Conservation (phyloP, 2,888 invertebrate genomes). For the Drosophila kanekoi region DNA sequence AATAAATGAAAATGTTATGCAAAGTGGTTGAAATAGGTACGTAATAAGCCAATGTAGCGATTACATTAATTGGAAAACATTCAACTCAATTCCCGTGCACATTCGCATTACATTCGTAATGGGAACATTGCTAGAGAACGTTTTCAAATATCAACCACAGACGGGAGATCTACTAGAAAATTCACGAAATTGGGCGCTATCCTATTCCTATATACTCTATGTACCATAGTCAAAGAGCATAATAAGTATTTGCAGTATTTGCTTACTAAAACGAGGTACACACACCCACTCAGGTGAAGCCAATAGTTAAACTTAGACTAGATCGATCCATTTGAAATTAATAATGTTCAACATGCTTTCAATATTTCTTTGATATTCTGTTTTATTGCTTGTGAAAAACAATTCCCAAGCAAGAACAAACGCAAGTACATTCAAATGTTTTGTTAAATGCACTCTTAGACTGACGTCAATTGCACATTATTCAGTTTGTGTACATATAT, state of each 20-base stretch:
- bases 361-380: not conserved
- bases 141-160: slow-evolving; percentile 23
- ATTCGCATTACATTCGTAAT: slow-evolving; percentile 20
- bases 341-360: not conserved
- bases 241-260: not conserved
- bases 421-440: slow-evolving; percentile 9
- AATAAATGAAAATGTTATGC: slow-evolving; percentile 55
- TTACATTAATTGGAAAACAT: slow-evolving; percentile 45
- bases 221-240: no score
- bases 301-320: no score
- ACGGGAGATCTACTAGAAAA: not conserved
- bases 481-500: slow-evolving; percentile 10
- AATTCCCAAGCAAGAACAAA: slow-evolving; percentile 11
- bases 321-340: not conserved
- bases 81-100: slow-evolving; percentile 22
- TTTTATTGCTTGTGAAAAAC: not conserved
- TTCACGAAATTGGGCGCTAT: slow-evolving; percentile 11
- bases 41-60: slow-evolving; percentile 33
- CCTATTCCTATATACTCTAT: slow-evolving; percentile 20
- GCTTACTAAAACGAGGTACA: not conserved
- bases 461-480: slow-evolving; percentile 54
- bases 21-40: slow-evolving; percentile 18
- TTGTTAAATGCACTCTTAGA: slow-evolving; percentile 7
- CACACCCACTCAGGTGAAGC: not conserved
- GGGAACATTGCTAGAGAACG: slow-evolving; percentile 17